Base-by-base conservation (phyloP, 2,113 vertebrate species). In the Cyrtonyx montezumae region DNA sequence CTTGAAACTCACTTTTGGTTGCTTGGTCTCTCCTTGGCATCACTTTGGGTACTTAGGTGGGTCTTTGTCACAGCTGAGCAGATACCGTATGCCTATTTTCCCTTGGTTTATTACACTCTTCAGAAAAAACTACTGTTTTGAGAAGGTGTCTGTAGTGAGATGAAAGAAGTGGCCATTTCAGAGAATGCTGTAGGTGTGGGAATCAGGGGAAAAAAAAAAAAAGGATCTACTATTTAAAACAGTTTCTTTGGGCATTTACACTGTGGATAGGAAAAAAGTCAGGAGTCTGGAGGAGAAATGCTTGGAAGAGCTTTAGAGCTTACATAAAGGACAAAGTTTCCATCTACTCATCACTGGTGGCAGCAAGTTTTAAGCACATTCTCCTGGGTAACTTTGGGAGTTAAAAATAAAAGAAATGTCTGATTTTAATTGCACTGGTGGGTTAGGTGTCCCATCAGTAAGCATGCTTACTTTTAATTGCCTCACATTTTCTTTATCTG, bases 261-360 rank as follows among this genome's bases (percentile, higher is more conserved):
- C 9, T 28, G 11, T 13, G 3, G 67, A n/a, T 37, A 8, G 15
- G 43, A 89, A 74, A 74, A 15, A 12, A 59, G 9, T 15, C 11
- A 59, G 84, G 89, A 55, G 14, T 11, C 10, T 42, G 30, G 55
- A 88, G 46, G 34, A 63, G 3, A 51, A 53, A 80, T 26, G 3
- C 1, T 5, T 70, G 42, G 10, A 79, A 42, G 30, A 59, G 1
- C 3, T 75, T 80, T 28, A 59, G 61, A 67, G 13, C 30, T 83
- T 63, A 40, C 1, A 6, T 42, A 30, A 62, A 84, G 17, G 19
- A 70, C 13, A 59, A 67, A 78, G 13, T 16, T 48, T 16, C 18
- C 4, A 1, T 48, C 30, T 69, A 25, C 37, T 48, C 1, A 0
- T 15, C 58, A 3, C 37, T 53, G 6, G 22, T 77, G 13, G 21